Conservation (phyloP, 64 coral and sea anemone species). For the Dendrophyllia cribrosa region DNA sequence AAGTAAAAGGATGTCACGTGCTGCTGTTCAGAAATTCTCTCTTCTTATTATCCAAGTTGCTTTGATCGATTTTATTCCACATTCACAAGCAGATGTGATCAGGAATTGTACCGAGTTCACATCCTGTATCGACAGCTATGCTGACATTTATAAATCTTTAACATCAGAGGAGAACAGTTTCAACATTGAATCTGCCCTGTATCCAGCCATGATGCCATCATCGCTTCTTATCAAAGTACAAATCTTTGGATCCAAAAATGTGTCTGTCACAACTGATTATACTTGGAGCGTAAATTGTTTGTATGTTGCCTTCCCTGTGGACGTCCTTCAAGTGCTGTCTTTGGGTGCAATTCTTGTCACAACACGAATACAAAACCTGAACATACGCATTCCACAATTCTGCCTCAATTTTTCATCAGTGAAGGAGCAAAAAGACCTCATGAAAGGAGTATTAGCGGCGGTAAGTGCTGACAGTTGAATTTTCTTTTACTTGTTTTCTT, state of each 20-base stretch:
- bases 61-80: too few relatives aligned
- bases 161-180: slow-evolving; percentile 1
- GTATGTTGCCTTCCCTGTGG: neutral
- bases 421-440: neutral
- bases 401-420: neutral
- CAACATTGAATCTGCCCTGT: slow-evolving; percentile 15
- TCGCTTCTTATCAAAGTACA: neutral
- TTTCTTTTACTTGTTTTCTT: too few relatives aligned
- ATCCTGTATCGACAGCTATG: neutral
- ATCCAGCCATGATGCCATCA: slow-evolving; percentile 5
- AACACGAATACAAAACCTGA: neutral
- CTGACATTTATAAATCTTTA: neutral
- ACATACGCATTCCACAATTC: neutral
- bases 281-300: slow-evolving; percentile 12
- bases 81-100: too few relatives aligned
- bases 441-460: neutral
- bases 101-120: too few relatives aligned
- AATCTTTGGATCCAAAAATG: neutral
- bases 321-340: neutral
- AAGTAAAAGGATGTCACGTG: too few relatives aligned
- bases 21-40: too few relatives aligned
- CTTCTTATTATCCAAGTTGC: too few relatives aligned
- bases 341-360: neutral
- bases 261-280: neutral
- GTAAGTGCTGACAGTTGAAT: neutral